These are phyloP conservation scores for Eumerus sabulonum DNA, from an alignment of 2,888 invertebrate genomes.

Conservation along the genomic window DNA sequence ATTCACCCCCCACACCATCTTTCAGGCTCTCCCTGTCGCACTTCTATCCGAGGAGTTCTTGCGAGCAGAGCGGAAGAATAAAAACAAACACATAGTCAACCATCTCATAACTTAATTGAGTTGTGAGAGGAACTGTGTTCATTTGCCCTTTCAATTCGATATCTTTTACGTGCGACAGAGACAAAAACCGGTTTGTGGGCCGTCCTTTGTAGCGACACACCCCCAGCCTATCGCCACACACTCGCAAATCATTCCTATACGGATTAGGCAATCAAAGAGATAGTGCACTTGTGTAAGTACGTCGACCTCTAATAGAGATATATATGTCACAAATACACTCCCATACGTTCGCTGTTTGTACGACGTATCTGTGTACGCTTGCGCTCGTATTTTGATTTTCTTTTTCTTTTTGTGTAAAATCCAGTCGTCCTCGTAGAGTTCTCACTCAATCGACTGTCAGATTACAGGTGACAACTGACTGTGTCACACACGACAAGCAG, in stretches of 20 bases:
- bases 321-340: slow-evolving; percentile 52
- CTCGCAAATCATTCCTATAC: slow-evolving; percentile 7
- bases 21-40: neutral
- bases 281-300: slow-evolving; percentile 15
- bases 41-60: neutral
- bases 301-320: slow-evolving; percentile 63
- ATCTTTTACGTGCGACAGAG: slow-evolving; percentile 20
- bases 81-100: slow-evolving; percentile 38
- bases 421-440: slow-evolving; percentile 72
- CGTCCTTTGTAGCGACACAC: slow-evolving; percentile 14
- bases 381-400: slow-evolving; percentile 40
- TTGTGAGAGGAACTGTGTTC: slow-evolving; percentile 63
- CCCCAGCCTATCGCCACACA: neutral
- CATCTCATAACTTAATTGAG: slow-evolving; percentile 63
- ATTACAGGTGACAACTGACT: slow-evolving; percentile 79
- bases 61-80: slow-evolving; percentile 8
- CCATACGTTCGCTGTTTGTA: neutral
- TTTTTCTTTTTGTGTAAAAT: slow-evolving; percentile 39
- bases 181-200: slow-evolving; percentile 18
- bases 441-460: slow-evolving; percentile 76
- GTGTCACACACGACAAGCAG: slow-evolving; percentile 74
- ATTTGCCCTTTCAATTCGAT: slow-evolving; percentile 27
- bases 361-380: slow-evolving; percentile 50
- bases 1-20: slow-evolving; percentile 27
- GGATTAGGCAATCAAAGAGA: slow-evolving; percentile 42